Percentiles rank a stretch among this genome's conserved stretches.
Evolutionary conservation across 2,888 invertebrate genomes (phyloP).

Genomic region (Adelphocoris suturalis): DNA sequence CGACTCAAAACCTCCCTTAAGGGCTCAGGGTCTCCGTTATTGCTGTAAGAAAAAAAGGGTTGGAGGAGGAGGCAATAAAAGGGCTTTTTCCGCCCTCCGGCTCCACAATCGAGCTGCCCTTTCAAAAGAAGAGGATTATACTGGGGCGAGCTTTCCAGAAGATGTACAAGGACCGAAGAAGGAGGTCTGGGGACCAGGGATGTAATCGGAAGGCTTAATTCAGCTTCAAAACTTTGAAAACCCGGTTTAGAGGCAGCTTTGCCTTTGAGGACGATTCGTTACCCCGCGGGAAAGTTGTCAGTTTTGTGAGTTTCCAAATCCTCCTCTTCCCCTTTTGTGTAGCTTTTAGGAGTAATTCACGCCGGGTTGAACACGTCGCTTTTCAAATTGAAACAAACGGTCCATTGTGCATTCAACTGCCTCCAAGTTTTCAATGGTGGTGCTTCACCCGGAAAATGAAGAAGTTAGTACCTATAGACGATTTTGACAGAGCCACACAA

Average conservation of each 20-base stretch:
- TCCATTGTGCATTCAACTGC: neutral
- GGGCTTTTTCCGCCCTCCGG: constrained; percentile 14
- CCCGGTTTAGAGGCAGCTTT: neutral
- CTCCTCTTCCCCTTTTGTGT: neutral
- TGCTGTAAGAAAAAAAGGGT: neutral
- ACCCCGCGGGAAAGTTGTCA: neutral
- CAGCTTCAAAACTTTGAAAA: constrained; percentile 21
- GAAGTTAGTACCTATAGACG: too few relatives aligned
- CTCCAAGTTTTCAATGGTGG: neutral
- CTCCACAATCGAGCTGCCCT: constrained; percentile 28
- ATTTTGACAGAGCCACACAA: too few relatives aligned
- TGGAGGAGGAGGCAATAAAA: neutral
- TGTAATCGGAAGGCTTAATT: constrained; percentile 39
- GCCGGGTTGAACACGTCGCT: neutral
- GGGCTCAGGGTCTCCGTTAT: neutral
- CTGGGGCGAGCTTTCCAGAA: constrained; percentile 15
- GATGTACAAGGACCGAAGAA: constrained; percentile 9
- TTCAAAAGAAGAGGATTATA: constrained; percentile 17
- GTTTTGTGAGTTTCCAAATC: neutral
- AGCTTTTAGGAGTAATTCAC: neutral
- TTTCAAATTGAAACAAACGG: constrained; percentile 29
- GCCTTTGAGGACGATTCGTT: constrained; percentile 13
- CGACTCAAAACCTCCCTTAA: constrained; percentile 28
- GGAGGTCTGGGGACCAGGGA: constrained; percentile 1
- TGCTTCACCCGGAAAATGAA: too few relatives aligned